Base-by-base conservation (phyloP, 2,888 invertebrate genomes). In the Drosophila putrida region DNA sequence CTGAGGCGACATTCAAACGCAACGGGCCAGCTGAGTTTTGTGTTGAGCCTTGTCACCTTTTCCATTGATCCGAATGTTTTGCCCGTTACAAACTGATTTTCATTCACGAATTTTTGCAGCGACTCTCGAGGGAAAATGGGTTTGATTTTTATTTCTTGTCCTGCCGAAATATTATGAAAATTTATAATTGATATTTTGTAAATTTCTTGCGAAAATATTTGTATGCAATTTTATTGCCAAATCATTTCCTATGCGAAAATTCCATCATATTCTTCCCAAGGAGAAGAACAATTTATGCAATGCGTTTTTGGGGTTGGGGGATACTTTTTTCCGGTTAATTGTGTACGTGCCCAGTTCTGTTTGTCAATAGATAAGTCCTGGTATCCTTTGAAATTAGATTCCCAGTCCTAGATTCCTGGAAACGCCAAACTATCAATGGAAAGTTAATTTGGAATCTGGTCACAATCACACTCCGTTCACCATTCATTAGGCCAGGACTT, bases 1-100 rank as follows among this genome's bases (percentile, higher is more conserved):
- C 85, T 84, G 88, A 86, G 85, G 85, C 67, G 88, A 82, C 87
- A 85, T 87, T 87, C 84, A 85, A 67, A 64, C 67, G 54, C 75
- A 70, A 69, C 67, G 65, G 65, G 59, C 78, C 86, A 83, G 82
- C 84, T 82, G 78, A 69, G 81, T 68, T 67, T 82, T 66, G 74
- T 78, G 47, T 65, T 80, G 54, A 70, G 69, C 68, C 61, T 9
- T 59, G 71, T 64, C 69, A 68, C 54, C 55, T 35, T 58, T 55
- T 38, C 69, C 83, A 77, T 74, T 80, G 71, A 78, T 65, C 66
- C 47, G 27, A 27, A 41, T 49, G 38, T 65, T 44, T 60, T 41
- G 58, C 38, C 66, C 71, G 51, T 72, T 71, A 70, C 72, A 36
- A 49, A 76, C 62, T 70, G 39, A 51, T 55, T 71, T 84, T 82